Evolutionary conservation across 2,113 vertebrate species (phyloP).

Genomic region (Actenoides lindsayi): DNA sequence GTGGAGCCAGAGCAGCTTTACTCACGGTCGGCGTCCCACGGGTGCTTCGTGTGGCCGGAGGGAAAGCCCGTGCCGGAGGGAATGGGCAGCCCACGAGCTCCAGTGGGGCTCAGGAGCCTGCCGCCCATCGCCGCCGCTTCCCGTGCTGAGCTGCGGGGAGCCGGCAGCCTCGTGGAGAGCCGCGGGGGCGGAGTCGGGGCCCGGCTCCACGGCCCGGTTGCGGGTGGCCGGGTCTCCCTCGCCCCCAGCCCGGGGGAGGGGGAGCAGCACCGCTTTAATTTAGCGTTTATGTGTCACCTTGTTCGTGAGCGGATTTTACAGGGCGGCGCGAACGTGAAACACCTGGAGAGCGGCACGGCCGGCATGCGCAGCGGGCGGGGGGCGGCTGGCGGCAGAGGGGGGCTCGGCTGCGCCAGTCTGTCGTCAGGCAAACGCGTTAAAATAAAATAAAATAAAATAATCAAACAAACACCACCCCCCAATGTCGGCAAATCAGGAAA

Average conservation of each 20-base stretch:
- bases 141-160: not conserved
- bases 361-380: not conserved
- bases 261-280: not conserved
- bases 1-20: not conserved
- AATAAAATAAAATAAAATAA: not conserved
- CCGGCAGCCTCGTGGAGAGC: too few relatives aligned
- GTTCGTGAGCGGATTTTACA: not conserved
- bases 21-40: not conserved
- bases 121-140: not conserved
- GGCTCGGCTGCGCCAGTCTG: not conserved
- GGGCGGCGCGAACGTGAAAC: not conserved
- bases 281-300: slow-evolving; percentile 16
- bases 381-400: not conserved
- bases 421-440: not conserved
- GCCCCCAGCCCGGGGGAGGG: not conserved
- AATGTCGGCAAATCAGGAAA: not conserved
- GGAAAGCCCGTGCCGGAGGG: not conserved
- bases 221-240: not conserved
- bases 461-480: rapidly evolving
- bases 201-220: not conserved
- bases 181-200: too few relatives aligned
- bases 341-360: not conserved
- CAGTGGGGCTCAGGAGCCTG: not conserved
- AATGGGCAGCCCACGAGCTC: not conserved
- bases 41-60: not conserved